A percentile compares a stretch with the other conserved stretches of the same genome.
These are phyloP conservation scores for Darevskia nairensis DNA, from an alignment of 2,797 vertebrate genomes.

Conservation along the genomic window DNA sequence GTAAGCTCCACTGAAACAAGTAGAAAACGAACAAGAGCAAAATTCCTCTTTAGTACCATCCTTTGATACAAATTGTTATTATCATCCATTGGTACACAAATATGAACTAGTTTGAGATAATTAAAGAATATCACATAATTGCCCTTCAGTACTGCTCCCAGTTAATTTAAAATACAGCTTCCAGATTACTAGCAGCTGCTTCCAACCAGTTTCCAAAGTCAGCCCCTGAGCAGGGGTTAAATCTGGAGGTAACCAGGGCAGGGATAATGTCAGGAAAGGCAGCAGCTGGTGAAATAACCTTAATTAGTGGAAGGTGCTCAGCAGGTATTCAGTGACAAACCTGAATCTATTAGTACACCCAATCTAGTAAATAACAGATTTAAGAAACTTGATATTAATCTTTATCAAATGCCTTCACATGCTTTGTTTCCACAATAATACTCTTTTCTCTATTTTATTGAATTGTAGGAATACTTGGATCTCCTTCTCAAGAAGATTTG, in stretches of 20 bases:
- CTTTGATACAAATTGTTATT: background rate
- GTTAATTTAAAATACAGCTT: background rate
- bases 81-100: no score
- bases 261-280: background rate
- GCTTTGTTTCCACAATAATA: constrained; percentile 24
- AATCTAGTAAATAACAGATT: background rate
- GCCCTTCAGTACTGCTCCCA: background rate
- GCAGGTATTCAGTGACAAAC: background rate
- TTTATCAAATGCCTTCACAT: background rate
- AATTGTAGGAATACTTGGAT: constrained; percentile 84
- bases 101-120: background rate
- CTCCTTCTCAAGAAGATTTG: constrained; percentile 87
- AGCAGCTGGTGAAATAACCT: background rate
- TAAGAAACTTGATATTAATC: background rate
- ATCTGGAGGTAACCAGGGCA: no score
- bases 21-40: background rate
- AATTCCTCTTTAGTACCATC: background rate
- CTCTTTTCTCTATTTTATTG: constrained; percentile 16
- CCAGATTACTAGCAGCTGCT: background rate
- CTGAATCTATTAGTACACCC: background rate
- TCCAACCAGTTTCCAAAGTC: background rate
- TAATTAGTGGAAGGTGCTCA: background rate
- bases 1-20: background rate
- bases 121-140: background rate
- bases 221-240: background rate